These are phyloP conservation scores for Lagopus muta DNA, from an alignment of 2,113 vertebrate species.

Conservation along the genomic window DNA sequence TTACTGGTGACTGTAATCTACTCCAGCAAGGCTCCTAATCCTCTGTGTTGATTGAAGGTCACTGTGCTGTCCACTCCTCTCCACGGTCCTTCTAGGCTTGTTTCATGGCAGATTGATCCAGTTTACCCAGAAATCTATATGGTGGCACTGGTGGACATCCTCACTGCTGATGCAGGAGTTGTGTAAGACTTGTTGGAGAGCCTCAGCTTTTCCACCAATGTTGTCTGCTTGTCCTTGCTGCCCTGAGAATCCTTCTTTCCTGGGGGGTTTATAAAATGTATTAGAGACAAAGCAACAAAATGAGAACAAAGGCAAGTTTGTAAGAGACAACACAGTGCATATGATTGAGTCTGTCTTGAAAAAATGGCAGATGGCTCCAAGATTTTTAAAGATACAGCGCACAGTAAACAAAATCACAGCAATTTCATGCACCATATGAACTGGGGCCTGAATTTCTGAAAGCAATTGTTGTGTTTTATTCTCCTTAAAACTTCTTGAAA, in stretches of 20 bases:
- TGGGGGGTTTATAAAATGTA: not conserved
- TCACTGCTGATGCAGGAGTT: not conserved
- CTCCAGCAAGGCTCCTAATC: not conserved
- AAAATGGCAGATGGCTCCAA: not conserved
- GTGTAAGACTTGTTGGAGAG: not conserved
- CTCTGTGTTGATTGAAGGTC: not conserved
- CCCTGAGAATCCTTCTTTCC: not conserved
- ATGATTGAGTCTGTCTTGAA: not conserved
- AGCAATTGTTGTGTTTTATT: not conserved
- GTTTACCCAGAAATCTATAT: not conserved
- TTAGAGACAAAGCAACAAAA: not conserved
- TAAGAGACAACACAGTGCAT: not conserved
- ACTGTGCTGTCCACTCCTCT: not conserved
- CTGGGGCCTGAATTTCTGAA: not conserved
- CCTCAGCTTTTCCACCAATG: not conserved
- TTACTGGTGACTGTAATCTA: not conserved
- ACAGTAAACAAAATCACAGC: conserved; percentile 30
- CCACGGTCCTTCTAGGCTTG: not conserved
- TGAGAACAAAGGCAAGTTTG: not conserved
- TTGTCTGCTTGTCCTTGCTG: not conserved
- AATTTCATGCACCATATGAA: not conserved
- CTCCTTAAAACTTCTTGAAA: conserved; percentile 20
- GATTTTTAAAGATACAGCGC: not conserved
- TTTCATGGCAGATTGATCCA: not conserved
- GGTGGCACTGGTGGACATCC: not conserved